Base-by-base conservation (phyloP, 1,140 invertebrate genomes). In the Papilio glaucus region DNA sequence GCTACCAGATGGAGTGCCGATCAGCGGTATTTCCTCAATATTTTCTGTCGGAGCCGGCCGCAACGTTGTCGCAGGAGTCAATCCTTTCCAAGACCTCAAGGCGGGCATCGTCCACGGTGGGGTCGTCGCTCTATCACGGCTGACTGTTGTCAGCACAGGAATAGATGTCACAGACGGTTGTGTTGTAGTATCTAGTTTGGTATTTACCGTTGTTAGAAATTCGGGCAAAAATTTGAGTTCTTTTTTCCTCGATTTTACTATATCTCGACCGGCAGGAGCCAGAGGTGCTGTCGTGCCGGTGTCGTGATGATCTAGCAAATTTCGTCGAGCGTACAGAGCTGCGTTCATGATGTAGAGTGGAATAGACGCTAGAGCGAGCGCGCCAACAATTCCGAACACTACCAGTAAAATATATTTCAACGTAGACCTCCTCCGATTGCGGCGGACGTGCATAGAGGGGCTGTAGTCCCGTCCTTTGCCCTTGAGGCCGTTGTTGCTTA, bases 401-500 rank as follows among this genome's bases (percentile, higher is more conserved):
- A 89, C 78, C 57, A 89, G 81, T 42, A 90, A 82, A 63, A 89
- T 79, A 80, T 88, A 90, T 83, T 89, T 89, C n/a, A 89, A 78
- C 6, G 86, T 86, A 9, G 86, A 90, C 72, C 81, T 87, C 73
- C 85, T 85, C 37, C 83, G 82, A 6, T 88, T 84, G 21, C 88
- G 85, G 39, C 88, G 81, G 39, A 89, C 79, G 71, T 93, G 90
- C 53, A 90, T 88, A 12, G 91, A 92, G 18, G 92, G 92, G 76
- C 92, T 94, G 73, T 93, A 94, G 77, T 94, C 92, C 7, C 91
- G 87, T n/a, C 93, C 93, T 79, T 93, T 93, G 72, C 92, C 93
- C 80, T 92, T 93, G 15, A 94, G 82, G 49, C 94, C 94, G 75
- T 94, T 95, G 75, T 95, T 94, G 73, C 90, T 94, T n/a, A 95